A percentile compares a stretch with the other conserved stretches of the same genome.
phyloP scores from a whole-genome alignment of 2,888 invertebrate genomes.

The Schizotus pectinicornis region DNA sequence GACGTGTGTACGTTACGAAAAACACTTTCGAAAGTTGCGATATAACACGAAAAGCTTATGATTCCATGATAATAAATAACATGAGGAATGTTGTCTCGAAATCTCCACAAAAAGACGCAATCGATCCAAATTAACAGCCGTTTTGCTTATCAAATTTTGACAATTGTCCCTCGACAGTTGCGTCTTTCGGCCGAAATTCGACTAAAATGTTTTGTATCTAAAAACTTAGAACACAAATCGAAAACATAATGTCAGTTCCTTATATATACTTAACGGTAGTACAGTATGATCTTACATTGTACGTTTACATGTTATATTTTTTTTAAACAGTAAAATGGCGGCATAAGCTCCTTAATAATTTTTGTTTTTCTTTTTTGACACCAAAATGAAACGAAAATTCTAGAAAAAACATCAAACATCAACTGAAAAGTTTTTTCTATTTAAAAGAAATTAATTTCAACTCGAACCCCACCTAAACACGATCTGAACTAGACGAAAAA shows the following conservation, averaged over 20 bases:
- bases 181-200: not conserved
- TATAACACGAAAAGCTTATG: too few species aligned
- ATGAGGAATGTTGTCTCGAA: constrained; percentile 13
- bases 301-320: constrained; percentile 28
- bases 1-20: too few species aligned
- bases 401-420: constrained; percentile 42
- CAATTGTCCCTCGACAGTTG: constrained; percentile 1
- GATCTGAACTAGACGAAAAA: constrained; percentile 1
- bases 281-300: constrained; percentile 32
- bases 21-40: too few species aligned
- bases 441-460: constrained; percentile 7
- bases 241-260: constrained; percentile 23
- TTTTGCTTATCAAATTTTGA: constrained; percentile 6
- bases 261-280: constrained; percentile 25
- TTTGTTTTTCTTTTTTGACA: constrained; percentile 32
- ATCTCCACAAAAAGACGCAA: too few species aligned
- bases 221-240: constrained; percentile 14
- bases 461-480: constrained; percentile 18
- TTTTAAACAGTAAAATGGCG: constrained; percentile 21
- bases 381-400: constrained; percentile 46
- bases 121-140: too few species aligned
- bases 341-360: constrained; percentile 12
- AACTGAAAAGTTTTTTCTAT: constrained; percentile 19
- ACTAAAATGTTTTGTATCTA: not conserved
- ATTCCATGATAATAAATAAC: constrained; percentile 8